Percentiles rank a stretch among this genome's conserved stretches.
These are phyloP conservation scores for Halictus ligatus DNA, from an alignment of 2,888 invertebrate species.

Conservation along the genomic window DNA sequence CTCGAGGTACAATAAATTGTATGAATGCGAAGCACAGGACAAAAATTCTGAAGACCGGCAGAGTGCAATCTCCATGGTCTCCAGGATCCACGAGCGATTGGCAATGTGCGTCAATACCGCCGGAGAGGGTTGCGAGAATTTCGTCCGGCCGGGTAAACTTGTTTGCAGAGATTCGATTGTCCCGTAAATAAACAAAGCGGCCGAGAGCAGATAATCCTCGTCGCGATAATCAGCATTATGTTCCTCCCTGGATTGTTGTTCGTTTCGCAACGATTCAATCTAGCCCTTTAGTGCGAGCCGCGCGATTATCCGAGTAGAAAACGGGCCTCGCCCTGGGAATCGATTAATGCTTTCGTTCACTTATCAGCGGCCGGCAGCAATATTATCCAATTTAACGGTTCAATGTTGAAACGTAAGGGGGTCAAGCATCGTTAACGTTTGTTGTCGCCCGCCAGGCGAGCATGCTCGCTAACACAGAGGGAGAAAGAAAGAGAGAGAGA, in stretches of 20 bases:
- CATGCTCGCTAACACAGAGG: background rate
- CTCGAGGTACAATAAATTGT: too few relatives aligned
- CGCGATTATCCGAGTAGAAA: conserved; percentile 1
- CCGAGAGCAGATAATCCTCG: background rate
- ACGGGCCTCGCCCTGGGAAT: background rate
- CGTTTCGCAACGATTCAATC: background rate
- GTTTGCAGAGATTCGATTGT: background rate
- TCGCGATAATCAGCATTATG: background rate
- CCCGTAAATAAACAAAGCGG: background rate
- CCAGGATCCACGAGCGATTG: background rate
- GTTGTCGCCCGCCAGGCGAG: conserved; percentile 1
- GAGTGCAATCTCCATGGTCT: background rate
- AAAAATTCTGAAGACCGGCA: background rate
- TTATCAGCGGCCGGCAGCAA: background rate
- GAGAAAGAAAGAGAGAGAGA: background rate
- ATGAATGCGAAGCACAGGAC: background rate
- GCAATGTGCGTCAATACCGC: background rate
- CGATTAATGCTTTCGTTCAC: conserved; percentile 14
- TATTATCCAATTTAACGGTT: conserved; percentile 12
- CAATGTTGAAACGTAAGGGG: conserved; percentile 13
- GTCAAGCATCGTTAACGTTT: conserved; percentile 16
- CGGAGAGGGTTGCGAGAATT: background rate
- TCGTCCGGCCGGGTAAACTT: background rate
- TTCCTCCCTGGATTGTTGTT: background rate
- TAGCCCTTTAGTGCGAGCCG: background rate